A percentile compares a stretch with the other conserved stretches of the same genome.
Evolutionary conservation across 2,888 invertebrate genomes (phyloP).

Genomic region (Cryptus viduatorius): DNA sequence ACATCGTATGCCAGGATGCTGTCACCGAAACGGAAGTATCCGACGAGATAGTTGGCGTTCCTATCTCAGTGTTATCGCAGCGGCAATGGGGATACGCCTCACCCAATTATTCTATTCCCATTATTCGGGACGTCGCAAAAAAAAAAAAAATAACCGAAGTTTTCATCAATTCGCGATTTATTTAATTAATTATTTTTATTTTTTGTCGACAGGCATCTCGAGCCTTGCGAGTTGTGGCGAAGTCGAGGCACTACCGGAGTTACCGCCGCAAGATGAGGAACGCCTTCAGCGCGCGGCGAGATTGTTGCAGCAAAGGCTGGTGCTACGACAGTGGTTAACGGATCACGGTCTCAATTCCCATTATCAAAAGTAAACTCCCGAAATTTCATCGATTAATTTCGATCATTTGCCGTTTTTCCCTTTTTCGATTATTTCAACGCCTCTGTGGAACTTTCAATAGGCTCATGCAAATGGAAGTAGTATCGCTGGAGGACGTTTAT

Average conservation of each 20-base stretch:
- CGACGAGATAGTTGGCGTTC: conserved; percentile 54
- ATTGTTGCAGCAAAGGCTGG: conserved; percentile 93
- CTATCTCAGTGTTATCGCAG: conserved; percentile 38
- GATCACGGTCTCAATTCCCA: conserved; percentile 91
- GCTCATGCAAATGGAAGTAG: conserved; percentile 92
- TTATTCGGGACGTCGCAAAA: not conserved
- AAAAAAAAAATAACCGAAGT: not conserved
- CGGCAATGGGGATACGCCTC: not conserved
- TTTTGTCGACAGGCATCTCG: conserved; percentile 89
- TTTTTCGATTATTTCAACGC: not conserved
- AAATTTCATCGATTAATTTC: conserved; percentile 2
- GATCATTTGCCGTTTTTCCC: not conserved
- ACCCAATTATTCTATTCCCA: not conserved
- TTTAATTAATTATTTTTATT: conserved; percentile 8
- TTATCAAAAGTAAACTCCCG: conserved; percentile 88
- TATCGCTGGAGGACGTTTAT: conserved; percentile 95
- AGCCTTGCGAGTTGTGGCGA: conserved; percentile 93
- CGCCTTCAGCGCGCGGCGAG: conserved; percentile 93
- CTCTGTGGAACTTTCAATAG: conserved; percentile 81
- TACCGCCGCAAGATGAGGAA: conserved; percentile 94
- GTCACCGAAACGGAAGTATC: conserved; percentile 59
- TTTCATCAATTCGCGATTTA: not conserved
- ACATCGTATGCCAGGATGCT: conserved; percentile 30
- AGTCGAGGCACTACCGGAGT: conserved; percentile 92
- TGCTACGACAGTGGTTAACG: conserved; percentile 94